Evolutionary conservation across 2,113 vertebrate species (phyloP), one percentile per base, ranked within the genome.

Genomic region (Pollachius pollachius): DNA sequence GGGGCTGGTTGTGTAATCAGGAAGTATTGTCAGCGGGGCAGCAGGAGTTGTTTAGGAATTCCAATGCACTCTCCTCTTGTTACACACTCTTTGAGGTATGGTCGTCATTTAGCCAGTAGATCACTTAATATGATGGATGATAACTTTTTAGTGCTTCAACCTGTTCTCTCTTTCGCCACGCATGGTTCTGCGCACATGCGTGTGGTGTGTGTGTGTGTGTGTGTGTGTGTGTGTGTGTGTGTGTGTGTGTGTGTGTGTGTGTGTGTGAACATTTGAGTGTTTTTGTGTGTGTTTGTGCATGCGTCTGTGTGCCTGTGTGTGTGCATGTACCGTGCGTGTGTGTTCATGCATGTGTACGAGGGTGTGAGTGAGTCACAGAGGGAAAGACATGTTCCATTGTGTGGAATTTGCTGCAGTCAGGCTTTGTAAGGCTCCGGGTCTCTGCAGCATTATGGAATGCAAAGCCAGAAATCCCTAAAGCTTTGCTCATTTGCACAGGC

Each of bases 361-460:
- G 71, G 73, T 68, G 73, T 63, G 70, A 71, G 78, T 76, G 81
- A 86, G 80, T 87, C 80, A 81, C 75, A 72, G 68, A 78, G 75
- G 57, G 72, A 73, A 79, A 83, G 81, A 78, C 73, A 68, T 77
- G 75, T 71, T 75, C 78, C 77, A 86, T 84, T 89, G 89, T 91
- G 81, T 90, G 91, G 89, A 92, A 93, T 92, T 89, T 89, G 90
- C 91, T 92, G 89, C 87, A 83, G 90, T 91, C 85, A 88, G 88
- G 83, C 82, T 89, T 92, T 90, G 88, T 88, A 76, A 79, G 86
- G 82, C 76, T 15, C 79, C 89, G 85, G 37, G 85, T 85, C 88
- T 90, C 79, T 84, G 84, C 78, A 81, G 86, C 85, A 81, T 88
- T 86, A 85, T 91, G 91, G 90, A 93, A 94, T 93, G 90, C 82